Evolutionary conservation across 2,888 invertebrate genomes (phyloP).

Genomic region (Nephrotoma flavescens): DNA sequence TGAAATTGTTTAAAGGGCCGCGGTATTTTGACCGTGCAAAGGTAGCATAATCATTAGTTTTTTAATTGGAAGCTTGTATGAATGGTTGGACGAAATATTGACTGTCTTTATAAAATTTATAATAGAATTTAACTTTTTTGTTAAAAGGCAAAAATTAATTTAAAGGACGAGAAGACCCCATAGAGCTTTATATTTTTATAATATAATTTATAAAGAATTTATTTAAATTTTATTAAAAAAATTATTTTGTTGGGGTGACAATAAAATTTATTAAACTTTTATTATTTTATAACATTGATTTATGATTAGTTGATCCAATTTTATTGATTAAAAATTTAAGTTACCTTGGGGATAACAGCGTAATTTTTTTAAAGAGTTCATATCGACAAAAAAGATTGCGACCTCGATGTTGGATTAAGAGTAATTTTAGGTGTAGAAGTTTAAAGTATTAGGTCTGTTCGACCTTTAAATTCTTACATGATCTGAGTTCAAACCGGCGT

Average conservation of each 20-base stretch:
- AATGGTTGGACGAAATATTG: too few species aligned
- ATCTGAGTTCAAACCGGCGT: too few species aligned
- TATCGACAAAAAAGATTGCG: too few species aligned
- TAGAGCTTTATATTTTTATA: conserved; percentile 27
- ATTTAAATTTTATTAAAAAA: conserved; percentile 31
- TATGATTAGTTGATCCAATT: neutral
- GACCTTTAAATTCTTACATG: conserved; percentile 7
- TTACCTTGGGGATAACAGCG: neutral
- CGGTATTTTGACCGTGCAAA: too few species aligned
- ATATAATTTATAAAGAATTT: conserved; percentile 29
- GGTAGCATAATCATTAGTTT: too few species aligned
- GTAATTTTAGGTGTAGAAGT: neutral
- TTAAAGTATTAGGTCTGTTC: conserved; percentile 11
- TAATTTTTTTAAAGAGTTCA: neutral
- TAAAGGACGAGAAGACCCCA: too few species aligned
- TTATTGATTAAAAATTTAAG: neutral
- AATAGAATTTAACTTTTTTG: too few species aligned
- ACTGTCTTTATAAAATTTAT: too few species aligned
- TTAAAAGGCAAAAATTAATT: too few species aligned
- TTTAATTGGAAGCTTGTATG: too few species aligned
- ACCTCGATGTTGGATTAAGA: neutral
- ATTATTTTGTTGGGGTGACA: neutral
- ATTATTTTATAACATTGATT: neutral
- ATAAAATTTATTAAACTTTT: neutral
- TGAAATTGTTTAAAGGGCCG: too few species aligned